Evolutionary conservation across 2,888 invertebrate genomes (phyloP).

Genomic region (Autographa gamma): DNA sequence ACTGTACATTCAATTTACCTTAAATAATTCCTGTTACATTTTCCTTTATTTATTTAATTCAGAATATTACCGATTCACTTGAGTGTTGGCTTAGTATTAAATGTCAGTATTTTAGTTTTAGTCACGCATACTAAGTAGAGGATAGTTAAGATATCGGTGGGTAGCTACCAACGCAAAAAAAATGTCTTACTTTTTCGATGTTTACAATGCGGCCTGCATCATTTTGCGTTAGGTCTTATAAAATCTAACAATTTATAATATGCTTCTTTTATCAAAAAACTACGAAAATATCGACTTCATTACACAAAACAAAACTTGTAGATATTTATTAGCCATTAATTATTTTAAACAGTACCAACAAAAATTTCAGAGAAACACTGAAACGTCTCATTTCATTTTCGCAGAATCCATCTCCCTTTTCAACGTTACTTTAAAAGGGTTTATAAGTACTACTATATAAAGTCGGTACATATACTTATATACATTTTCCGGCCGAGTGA

Average conservation of each 20-base stretch:
- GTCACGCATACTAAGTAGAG: too few relatives aligned
- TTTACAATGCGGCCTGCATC: too few relatives aligned
- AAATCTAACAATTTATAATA: too few relatives aligned
- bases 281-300: too few relatives aligned
- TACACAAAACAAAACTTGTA: too few relatives aligned
- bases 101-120: background rate
- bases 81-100: background rate
- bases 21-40: background rate
- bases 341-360: too few relatives aligned
- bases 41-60: constrained; percentile 1
- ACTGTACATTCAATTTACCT: background rate
- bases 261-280: too few relatives aligned
- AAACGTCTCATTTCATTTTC: background rate
- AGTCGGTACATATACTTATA: constrained; percentile 37
- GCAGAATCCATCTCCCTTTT: background rate
- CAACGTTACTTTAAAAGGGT: background rate
- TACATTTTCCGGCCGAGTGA: constrained; percentile 70
- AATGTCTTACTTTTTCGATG: too few relatives aligned
- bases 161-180: too few relatives aligned
- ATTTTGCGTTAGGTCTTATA: too few relatives aligned
- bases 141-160: too few relatives aligned
- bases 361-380: background rate
- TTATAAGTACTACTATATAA: constrained; percentile 50
- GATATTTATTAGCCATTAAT: too few relatives aligned
- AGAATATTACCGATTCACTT: background rate